These are phyloP conservation scores for Lasius fuliginosus DNA, from an alignment of 2,888 invertebrate genomes.

Conservation along the genomic window DNA sequence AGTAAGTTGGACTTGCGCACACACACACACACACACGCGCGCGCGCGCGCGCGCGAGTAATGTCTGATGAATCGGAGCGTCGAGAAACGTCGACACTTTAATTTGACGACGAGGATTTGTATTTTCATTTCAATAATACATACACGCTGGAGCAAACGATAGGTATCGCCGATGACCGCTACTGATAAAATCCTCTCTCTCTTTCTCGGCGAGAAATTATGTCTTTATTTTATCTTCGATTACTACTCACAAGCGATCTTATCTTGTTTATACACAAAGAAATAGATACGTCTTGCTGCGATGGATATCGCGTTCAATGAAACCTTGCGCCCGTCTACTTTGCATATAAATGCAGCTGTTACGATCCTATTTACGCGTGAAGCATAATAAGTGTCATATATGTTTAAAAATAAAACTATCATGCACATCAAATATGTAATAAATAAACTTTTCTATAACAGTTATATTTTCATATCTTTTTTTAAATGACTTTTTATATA, in stretches of 20 bases:
- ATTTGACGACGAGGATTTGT: constrained; percentile 18
- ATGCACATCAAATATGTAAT: not conserved
- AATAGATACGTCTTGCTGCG: not conserved
- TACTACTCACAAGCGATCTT: not conserved
- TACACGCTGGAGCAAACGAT: not conserved
- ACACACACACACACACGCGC: too few relatives aligned
- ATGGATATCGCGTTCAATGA: constrained; percentile 10
- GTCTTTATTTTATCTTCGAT: constrained; percentile 34
- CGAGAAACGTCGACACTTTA: not conserved
- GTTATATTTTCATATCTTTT: not conserved
- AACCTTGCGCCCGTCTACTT: not conserved
- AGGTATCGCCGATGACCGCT: not conserved
- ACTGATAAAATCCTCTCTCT: not conserved
- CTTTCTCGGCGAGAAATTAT: not conserved
- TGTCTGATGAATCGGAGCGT: not conserved
- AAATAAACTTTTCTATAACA: too few relatives aligned
- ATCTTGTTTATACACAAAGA: constrained; percentile 11
- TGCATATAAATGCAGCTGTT: not conserved
- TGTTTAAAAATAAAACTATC: not conserved
- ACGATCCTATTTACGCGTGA: not conserved
- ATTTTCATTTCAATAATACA: constrained; percentile 12
- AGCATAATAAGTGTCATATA: not conserved
- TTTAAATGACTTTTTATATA: not conserved
- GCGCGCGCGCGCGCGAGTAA: not conserved
- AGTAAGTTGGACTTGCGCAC: constrained; percentile 11